These are phyloP conservation scores for Myotis daubentonii DNA, from an alignment of 2,797 vertebrate genomes.

Conservation along the genomic window DNA sequence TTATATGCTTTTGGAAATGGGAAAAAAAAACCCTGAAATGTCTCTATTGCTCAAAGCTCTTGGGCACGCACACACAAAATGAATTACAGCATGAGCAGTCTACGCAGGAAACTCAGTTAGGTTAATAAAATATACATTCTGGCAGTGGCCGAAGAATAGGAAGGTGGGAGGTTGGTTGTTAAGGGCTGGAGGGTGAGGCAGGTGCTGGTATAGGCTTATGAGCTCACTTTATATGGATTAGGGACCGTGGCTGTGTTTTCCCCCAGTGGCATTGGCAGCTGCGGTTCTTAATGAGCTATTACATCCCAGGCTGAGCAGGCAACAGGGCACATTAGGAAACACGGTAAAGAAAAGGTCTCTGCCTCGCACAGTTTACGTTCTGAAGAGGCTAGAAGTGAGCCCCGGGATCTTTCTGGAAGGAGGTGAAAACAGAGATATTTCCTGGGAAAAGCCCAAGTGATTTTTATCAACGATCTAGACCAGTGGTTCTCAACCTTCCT, in stretches of 20 bases:
- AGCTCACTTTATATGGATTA: not conserved
- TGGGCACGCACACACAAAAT: not conserved
- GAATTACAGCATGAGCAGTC: not conserved
- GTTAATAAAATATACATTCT: not conserved
- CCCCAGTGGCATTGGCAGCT: not conserved
- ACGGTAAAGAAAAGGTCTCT: not conserved
- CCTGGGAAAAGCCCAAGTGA: not conserved
- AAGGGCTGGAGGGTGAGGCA: not conserved
- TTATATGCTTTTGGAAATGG: slow-evolving; percentile 39
- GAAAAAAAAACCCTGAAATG: not conserved
- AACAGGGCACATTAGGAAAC: not conserved
- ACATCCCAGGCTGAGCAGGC: not conserved
- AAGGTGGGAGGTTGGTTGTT: not conserved
- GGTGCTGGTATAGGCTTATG: fast-evolving
- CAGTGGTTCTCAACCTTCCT: too few species aligned
- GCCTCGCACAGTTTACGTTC: not conserved
- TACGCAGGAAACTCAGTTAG: not conserved
- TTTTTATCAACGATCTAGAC: not conserved
- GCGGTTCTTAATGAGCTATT: slow-evolving; percentile 37
- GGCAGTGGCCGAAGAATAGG: not conserved
- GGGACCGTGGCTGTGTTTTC: not conserved
- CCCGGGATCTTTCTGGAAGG: not conserved
- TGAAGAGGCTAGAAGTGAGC: slow-evolving; percentile 40
- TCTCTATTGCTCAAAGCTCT: not conserved
- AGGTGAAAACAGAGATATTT: slow-evolving; percentile 36